A percentile compares a stretch with the other conserved stretches of the same genome.
Evolutionary conservation across 2,113 vertebrate species (phyloP).

Genomic region (Ptychochromis oligacanthus): DNA sequence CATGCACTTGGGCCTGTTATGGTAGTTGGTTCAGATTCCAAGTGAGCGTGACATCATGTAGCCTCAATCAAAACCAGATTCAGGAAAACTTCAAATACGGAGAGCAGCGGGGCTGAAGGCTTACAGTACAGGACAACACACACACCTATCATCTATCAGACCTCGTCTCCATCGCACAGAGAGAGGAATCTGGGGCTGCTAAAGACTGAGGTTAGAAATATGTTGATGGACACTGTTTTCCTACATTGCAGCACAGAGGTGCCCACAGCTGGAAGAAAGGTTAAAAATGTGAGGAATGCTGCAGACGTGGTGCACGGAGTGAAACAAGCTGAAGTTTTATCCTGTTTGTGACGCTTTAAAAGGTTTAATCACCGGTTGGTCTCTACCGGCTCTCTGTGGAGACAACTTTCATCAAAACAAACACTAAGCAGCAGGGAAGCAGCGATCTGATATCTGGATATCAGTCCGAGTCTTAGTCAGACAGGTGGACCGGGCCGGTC

Average conservation of each 20-base stretch:
- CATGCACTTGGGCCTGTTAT: conserved; percentile 29
- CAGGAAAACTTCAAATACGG: conserved; percentile 50
- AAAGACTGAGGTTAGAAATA: neutral
- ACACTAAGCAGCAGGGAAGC: too few relatives aligned
- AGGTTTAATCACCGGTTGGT: neutral
- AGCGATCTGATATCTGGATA: too few relatives aligned
- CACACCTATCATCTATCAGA: conserved; percentile 7
- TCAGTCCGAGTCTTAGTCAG: too few relatives aligned
- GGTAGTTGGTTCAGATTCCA: conserved; percentile 54
- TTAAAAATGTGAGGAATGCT: neutral
- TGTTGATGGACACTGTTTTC: neutral
- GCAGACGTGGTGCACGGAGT: neutral
- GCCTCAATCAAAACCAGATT: conserved; percentile 70
- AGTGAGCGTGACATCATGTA: conserved; percentile 71
- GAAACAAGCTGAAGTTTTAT: neutral
- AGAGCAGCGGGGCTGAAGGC: conserved; percentile 41
- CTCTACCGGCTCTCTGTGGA: neutral
- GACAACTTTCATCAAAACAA: too few relatives aligned
- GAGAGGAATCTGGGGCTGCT: conserved; percentile 35
- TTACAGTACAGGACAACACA: conserved; percentile 26
- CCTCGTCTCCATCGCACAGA: neutral
- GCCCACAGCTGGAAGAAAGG: neutral
- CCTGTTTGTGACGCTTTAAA: accelerated
- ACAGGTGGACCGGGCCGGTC: too few relatives aligned
- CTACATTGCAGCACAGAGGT: neutral